A percentile compares a stretch with the other conserved stretches of the same genome.
Conservation (phyloP, 1,140 invertebrate genomes). For the Drosophila guanche region DNA sequence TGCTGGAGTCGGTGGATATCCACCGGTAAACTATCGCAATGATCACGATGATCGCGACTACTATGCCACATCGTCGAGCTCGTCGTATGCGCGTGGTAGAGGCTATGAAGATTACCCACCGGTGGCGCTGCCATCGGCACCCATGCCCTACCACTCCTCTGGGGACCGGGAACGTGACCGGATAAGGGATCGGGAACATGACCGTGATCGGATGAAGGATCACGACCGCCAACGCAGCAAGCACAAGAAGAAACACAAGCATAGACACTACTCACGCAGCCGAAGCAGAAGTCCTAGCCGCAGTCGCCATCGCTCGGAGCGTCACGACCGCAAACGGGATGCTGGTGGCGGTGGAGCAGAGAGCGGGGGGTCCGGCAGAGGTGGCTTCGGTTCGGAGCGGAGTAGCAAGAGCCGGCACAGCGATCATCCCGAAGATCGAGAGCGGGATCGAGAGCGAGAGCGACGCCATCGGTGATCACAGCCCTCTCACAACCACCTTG, state of each 20-base stretch:
- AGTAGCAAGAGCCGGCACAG: constrained; percentile 54
- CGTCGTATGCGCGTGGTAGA: constrained; percentile 46
- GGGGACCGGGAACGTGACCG: constrained; percentile 26
- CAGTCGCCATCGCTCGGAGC: constrained; percentile 38
- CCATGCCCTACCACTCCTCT: constrained; percentile 22
- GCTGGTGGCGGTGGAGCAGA: constrained; percentile 13
- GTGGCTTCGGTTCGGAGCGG: constrained; percentile 46
- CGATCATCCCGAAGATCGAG: constrained; percentile 57
- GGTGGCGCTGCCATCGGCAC: constrained; percentile 13
- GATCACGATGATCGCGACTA: constrained; percentile 76
- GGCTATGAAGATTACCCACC: constrained; percentile 69
- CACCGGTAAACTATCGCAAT: constrained; percentile 62
- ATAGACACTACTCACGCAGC: constrained; percentile 70
- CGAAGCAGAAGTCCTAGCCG: constrained; percentile 69
- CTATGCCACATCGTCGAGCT: constrained; percentile 44
- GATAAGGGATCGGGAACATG: constrained; percentile 22
- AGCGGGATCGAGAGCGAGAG: constrained; percentile 44
- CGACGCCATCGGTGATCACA: constrained; percentile 60
- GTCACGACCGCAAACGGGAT: constrained; percentile 42
- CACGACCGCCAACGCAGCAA: constrained; percentile 65
- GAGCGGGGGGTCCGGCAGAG: too few species aligned
- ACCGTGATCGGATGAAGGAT: constrained; percentile 49
- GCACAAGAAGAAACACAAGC: constrained; percentile 81
- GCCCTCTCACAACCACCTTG: constrained; percentile 5
- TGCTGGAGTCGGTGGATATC: constrained; percentile 20